A percentile compares a stretch with the other conserved stretches of the same genome.
Evolutionary conservation across 1,140 invertebrate genomes (phyloP).

Genomic region (Drosophila repleta): DNA sequence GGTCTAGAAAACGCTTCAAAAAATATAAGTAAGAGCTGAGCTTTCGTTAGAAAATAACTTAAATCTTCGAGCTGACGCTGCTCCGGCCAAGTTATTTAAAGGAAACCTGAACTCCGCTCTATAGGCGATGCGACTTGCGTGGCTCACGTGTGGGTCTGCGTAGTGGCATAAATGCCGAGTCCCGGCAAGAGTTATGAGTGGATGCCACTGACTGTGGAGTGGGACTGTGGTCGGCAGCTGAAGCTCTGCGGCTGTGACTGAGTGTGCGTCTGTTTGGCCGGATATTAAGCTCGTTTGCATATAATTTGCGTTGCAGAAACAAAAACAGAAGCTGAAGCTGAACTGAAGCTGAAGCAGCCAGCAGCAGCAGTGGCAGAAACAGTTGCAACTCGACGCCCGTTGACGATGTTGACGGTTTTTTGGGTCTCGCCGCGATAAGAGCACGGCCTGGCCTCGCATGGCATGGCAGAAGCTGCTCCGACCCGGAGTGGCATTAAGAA

Average conservation of each 20-base stretch:
- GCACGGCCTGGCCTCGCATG: not conserved
- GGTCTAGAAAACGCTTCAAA: too few relatives aligned
- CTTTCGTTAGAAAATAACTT: too few relatives aligned
- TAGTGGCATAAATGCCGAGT: not conserved
- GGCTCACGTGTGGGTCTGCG: not conserved
- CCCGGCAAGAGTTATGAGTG: constrained; percentile 5
- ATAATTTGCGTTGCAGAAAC: constrained; percentile 78
- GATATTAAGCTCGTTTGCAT: constrained; percentile 81
- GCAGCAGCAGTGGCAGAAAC: constrained; percentile 3
- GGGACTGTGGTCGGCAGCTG: not conserved
- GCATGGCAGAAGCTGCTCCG: constrained; percentile 6
- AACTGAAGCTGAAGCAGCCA: constrained; percentile 16
- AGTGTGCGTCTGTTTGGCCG: constrained; percentile 68
- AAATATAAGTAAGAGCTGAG: too few relatives aligned
- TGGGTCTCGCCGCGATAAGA: constrained; percentile 66
- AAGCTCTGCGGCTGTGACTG: constrained; percentile 18
- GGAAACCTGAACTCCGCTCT: not conserved
- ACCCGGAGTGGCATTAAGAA: constrained; percentile 53
- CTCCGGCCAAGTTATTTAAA: too few relatives aligned
- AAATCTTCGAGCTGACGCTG: too few relatives aligned
- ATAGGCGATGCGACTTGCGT: not conserved
- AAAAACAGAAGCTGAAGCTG: constrained; percentile 49
- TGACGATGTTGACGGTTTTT: constrained; percentile 66
- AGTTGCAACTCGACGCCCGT: constrained; percentile 43
- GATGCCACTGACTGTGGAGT: not conserved